Percentiles rank a stretch among this genome's conserved stretches.
phyloP scores from a whole-genome alignment of 2,113 vertebrate genomes.

The Cynopterus brachyotis region DNA sequence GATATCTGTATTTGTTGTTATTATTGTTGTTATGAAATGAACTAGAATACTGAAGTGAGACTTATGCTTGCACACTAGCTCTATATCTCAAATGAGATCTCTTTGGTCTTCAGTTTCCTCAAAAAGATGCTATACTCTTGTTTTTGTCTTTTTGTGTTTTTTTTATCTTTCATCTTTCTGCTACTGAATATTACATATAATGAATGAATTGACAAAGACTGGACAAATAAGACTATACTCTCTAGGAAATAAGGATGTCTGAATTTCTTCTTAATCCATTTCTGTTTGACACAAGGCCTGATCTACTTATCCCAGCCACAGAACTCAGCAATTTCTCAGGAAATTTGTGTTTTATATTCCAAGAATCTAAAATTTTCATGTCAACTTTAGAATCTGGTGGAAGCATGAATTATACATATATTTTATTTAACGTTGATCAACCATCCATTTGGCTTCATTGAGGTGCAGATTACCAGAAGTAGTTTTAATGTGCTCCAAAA shows the following conservation, averaged over 20 bases:
- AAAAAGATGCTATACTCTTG: not conserved
- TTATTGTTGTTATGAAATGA: not conserved
- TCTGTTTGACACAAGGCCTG: not conserved
- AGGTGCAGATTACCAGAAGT: slow-evolving; percentile 14
- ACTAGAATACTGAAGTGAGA: not conserved
- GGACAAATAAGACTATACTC: not conserved
- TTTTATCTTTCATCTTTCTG: not conserved
- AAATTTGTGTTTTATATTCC: not conserved
- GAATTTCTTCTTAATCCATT: slow-evolving; percentile 11
- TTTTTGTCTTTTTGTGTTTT: not conserved
- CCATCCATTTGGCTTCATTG: slow-evolving; percentile 37
- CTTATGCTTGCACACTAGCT: not conserved
- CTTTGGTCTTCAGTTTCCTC: not conserved
- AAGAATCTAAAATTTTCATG: not conserved
- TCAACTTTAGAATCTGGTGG: not conserved
- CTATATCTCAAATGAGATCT: not conserved
- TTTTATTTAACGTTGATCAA: not conserved
- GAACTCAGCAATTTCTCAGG: not conserved
- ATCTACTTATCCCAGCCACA: not conserved
- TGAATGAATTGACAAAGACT: not conserved
- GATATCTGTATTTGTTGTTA: not conserved
- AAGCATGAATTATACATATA: slow-evolving; percentile 31
- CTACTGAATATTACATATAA: not conserved
- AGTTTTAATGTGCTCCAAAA: slow-evolving; percentile 6
- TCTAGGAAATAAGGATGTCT: not conserved